A percentile compares a stretch with the other conserved stretches of the same genome.
Evolutionary conservation across 1,140 invertebrate genomes (phyloP).

Genomic region (Zophobas morio): DNA sequence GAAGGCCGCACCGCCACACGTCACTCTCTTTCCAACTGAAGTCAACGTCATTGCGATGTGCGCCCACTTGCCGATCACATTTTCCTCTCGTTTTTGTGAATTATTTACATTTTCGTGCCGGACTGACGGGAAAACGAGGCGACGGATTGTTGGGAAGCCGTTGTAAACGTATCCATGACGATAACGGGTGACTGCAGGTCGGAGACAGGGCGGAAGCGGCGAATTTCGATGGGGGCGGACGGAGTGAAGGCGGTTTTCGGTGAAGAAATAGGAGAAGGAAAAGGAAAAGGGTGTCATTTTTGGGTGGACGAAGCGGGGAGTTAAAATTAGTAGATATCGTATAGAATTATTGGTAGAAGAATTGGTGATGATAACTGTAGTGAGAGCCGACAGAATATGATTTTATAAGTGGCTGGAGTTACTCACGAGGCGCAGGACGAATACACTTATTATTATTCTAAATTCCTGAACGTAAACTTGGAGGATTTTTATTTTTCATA

Average conservation of each 20-base stretch:
- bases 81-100: conserved; percentile 14
- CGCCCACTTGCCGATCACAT: conserved; percentile 20
- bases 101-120: conserved; percentile 31
- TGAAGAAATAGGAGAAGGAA: too few relatives aligned
- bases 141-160: conserved; percentile 10
- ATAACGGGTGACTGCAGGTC: conserved; percentile 18
- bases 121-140: conserved; percentile 9
- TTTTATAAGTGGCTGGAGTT: too few relatives aligned
- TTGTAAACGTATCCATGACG: conserved; percentile 47
- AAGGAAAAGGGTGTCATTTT: too few relatives aligned
- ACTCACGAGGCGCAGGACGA: too few relatives aligned
- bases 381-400: too few relatives aligned
- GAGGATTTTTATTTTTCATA: too few relatives aligned
- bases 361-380: too few relatives aligned
- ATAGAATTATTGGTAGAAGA: too few relatives aligned
- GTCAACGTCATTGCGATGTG: conserved; percentile 11
- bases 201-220: neutral
- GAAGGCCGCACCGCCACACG: conserved; percentile 15
- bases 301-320: too few relatives aligned
- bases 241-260: neutral
- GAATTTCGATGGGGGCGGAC: neutral
- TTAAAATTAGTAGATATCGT: too few relatives aligned
- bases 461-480: too few relatives aligned
- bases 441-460: too few relatives aligned
- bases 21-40: conserved; percentile 16